Evolutionary conservation across 2,113 vertebrate species (phyloP).

Genomic region (Hyla sarda): DNA sequence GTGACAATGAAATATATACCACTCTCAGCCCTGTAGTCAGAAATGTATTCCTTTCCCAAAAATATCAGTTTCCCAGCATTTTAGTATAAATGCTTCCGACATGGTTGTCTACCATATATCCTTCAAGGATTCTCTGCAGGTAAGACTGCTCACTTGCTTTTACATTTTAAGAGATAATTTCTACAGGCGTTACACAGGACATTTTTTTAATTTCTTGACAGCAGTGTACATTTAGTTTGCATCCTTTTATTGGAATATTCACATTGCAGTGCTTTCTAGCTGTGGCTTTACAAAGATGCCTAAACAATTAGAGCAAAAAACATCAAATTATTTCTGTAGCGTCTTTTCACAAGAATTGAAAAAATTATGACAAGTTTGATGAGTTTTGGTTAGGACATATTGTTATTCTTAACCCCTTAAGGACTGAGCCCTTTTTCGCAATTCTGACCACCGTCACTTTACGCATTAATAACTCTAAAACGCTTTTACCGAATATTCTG

Average conservation of each 20-base stretch:
- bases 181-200: background rate
- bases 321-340: background rate
- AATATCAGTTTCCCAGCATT: background rate
- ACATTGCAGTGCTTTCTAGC: no score
- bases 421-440: no score
- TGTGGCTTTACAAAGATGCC: background rate
- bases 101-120: no score
- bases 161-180: background rate
- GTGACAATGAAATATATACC: conserved; percentile 34
- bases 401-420: no score
- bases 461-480: no score
- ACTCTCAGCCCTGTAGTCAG: conserved; percentile 7
- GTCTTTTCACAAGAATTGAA: background rate
- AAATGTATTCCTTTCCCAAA: background rate
- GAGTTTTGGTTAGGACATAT: background rate
- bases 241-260: no score
- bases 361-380: background rate
- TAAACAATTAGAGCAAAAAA: background rate
- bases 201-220: no score
- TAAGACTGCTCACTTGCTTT: background rate
- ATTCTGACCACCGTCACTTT: no score
- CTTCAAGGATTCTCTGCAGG: conserved; percentile 16
- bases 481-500: no score
- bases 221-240: no score
- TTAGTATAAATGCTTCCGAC: conserved; percentile 22